phyloP scores from a whole-genome alignment of 2,113 vertebrate species.

The Lathamus discolor region DNA sequence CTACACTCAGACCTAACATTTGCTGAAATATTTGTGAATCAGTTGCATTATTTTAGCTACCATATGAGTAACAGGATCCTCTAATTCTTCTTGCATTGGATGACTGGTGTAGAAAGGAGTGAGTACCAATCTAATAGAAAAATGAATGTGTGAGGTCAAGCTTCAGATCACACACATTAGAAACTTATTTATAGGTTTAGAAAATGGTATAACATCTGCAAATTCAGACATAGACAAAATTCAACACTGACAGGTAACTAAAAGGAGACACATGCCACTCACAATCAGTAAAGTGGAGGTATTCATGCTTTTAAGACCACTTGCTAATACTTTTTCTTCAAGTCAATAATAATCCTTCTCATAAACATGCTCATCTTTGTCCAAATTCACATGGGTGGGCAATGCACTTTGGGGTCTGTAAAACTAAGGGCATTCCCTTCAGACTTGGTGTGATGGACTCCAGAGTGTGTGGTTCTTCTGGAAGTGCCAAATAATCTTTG shows the following conservation, averaged over 20 bases:
- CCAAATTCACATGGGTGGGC: neutral
- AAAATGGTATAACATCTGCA: neutral
- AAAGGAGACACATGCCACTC: neutral
- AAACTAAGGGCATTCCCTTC: neutral
- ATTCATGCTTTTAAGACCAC: neutral
- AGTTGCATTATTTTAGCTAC: neutral
- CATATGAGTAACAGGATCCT: neutral
- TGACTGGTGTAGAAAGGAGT: neutral
- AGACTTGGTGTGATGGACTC: neutral
- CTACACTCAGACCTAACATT: neutral
- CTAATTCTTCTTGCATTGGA: neutral
- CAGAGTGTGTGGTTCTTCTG: neutral
- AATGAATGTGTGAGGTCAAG: neutral
- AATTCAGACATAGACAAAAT: neutral
- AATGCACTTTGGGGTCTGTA: neutral
- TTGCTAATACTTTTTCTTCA: neutral
- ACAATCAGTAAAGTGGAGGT: neutral
- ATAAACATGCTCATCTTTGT: neutral
- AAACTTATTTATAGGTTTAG: neutral
- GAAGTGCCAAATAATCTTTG: neutral
- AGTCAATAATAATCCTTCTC: neutral
- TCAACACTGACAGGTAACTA: neutral
- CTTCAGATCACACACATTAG: neutral
- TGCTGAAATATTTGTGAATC: neutral
- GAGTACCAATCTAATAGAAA: neutral